Percentiles rank a stretch among this genome's conserved stretches.
These are phyloP conservation scores for Threskiornis aethiopicus DNA, from an alignment of 2,797 vertebrate genomes.

Conservation along the genomic window DNA sequence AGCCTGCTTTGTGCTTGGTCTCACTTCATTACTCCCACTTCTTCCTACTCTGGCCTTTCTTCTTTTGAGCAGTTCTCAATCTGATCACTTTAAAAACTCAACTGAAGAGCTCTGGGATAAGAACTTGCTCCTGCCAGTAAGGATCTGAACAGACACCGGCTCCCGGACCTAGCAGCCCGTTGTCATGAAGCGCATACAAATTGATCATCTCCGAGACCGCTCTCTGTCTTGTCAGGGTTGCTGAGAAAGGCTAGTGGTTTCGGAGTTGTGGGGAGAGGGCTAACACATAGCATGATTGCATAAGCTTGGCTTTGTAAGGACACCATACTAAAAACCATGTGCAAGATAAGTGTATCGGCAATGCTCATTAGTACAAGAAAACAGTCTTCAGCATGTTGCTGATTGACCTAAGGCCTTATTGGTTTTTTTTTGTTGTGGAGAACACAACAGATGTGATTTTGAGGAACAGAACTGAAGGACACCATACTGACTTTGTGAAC, in stretches of 20 bases:
- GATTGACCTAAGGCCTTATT: background rate
- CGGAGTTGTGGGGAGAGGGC: background rate
- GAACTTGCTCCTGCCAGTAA: background rate
- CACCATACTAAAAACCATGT: fast-evolving
- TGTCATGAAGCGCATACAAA: background rate
- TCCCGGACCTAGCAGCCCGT: background rate
- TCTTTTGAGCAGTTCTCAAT: background rate
- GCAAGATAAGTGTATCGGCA: background rate
- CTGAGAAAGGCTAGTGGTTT: background rate
- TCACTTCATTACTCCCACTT: background rate
- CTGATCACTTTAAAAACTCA: background rate
- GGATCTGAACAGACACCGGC: background rate
- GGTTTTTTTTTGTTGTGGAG: background rate
- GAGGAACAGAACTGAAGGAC: background rate
- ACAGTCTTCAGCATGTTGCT: background rate
- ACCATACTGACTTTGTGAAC: background rate
- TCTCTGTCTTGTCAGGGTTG: background rate
- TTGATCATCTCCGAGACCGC: background rate
- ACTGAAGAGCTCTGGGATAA: background rate
- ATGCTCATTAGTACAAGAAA: background rate
- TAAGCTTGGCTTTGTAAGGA: background rate
- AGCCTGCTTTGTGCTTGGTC: background rate
- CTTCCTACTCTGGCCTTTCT: background rate
- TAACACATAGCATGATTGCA: background rate
- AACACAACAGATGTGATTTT: background rate